Conservation (phyloP, 2,113 vertebrate species). For the Dolichallabes microphthalmus region DNA sequence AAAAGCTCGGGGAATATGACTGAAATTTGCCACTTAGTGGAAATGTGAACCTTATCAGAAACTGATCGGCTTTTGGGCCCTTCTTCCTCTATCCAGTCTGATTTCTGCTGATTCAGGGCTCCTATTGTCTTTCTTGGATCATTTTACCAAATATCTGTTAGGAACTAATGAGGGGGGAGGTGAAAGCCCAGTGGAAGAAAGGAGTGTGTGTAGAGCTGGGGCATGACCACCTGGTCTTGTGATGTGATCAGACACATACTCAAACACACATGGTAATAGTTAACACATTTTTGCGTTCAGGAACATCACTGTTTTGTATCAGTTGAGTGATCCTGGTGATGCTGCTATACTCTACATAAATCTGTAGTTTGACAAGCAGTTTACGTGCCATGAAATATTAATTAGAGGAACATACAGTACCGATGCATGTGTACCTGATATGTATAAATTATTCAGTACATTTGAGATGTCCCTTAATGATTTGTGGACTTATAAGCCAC, state of each 20-base stretch:
- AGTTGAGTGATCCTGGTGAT: neutral
- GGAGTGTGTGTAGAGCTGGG: neutral
- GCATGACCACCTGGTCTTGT: slow-evolving; percentile 6
- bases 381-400: neutral
- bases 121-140: slow-evolving; percentile 49
- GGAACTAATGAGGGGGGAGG: slow-evolving; percentile 29
- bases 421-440: neutral
- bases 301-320: neutral
- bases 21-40: slow-evolving; percentile 51
- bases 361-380: neutral
- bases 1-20: slow-evolving; percentile 30
- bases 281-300: neutral
- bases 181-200: slow-evolving; percentile 21
- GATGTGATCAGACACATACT: slow-evolving; percentile 6
- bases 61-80: slow-evolving; percentile 41
- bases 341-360: neutral
- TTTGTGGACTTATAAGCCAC: neutral
- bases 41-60: slow-evolving; percentile 52
- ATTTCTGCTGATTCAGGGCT: slow-evolving; percentile 45
- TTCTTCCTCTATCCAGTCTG: slow-evolving; percentile 26
- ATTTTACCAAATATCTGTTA: slow-evolving; percentile 42
- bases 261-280: neutral
- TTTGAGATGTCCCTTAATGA: neutral
- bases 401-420: neutral
- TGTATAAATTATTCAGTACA: neutral